Conservation (phyloP, 1,140 invertebrate species). For the Drosophila subpulchrella region DNA sequence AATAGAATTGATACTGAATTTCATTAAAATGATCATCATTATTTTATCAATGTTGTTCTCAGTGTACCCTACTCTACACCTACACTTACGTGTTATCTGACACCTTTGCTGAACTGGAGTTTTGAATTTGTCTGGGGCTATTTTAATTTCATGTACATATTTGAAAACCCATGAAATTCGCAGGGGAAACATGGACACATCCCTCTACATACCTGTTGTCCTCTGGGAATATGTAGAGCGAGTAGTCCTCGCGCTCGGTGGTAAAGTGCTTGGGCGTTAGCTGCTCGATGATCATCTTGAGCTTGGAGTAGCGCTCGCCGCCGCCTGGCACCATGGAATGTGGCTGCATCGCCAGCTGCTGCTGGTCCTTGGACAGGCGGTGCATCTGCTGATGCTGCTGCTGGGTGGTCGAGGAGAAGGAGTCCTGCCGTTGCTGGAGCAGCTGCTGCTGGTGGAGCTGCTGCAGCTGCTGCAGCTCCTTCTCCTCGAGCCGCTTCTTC, state of each 20-base stretch:
- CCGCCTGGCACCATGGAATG: constrained; percentile 66
- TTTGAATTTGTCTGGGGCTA: too few species aligned
- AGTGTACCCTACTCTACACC: too few species aligned
- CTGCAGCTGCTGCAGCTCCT: constrained; percentile 71
- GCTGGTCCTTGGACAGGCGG: constrained; percentile 60
- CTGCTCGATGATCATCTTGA: constrained; percentile 77
- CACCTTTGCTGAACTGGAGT: too few species aligned
- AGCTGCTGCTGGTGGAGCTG: constrained; percentile 68
- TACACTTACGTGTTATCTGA: too few species aligned
- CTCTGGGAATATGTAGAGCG: constrained; percentile 93
- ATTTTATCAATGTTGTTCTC: too few species aligned
- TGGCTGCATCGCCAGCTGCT: constrained; percentile 60
- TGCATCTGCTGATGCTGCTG: constrained; percentile 39
- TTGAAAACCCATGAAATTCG: too few species aligned
- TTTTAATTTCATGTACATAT: too few species aligned
- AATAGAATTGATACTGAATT: too few species aligned
- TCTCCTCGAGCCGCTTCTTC: constrained; percentile 72
- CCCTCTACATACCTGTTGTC: constrained; percentile 88
- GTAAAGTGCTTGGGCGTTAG: constrained; percentile 85
- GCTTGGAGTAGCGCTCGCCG: constrained; percentile 72
- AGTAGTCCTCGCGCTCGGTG: constrained; percentile 92
- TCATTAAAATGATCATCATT: too few species aligned
- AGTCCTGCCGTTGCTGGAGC: constrained; percentile 57
- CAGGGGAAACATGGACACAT: too few species aligned
- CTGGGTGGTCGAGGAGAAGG: constrained; percentile 37